phyloP scores from a whole-genome alignment of 2,113 vertebrate species.

The Emydocephalus ijimae region DNA sequence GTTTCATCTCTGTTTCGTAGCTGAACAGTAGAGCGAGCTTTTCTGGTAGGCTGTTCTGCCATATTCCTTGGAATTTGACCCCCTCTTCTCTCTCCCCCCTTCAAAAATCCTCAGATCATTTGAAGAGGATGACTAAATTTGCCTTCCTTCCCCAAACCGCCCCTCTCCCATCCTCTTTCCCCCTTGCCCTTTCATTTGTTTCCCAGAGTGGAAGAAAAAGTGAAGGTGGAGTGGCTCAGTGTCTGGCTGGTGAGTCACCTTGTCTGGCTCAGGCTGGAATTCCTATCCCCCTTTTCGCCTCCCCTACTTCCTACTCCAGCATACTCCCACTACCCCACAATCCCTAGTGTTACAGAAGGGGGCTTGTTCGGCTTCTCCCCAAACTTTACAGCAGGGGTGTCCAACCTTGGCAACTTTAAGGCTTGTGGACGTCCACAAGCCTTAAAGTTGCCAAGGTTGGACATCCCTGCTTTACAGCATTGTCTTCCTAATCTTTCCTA shows the following conservation, averaged over 20 bases:
- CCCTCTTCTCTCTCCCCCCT: not conserved
- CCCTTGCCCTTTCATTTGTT: not conserved
- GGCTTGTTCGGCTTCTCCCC: not conserved
- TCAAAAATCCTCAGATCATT: not conserved
- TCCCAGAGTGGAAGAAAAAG: not conserved
- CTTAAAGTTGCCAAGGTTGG: too few relatives aligned
- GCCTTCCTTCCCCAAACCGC: not conserved
- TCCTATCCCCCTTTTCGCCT: not conserved
- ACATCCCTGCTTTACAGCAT: not conserved
- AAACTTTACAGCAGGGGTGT: not conserved
- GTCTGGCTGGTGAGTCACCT: not conserved
- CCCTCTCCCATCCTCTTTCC: not conserved
- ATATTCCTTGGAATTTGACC: not conserved
- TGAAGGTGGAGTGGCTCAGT: not conserved
- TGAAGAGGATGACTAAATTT: not conserved
- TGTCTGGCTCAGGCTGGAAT: not conserved
- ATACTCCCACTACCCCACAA: not conserved
- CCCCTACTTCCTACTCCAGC: not conserved
- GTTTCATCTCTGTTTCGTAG: not conserved
- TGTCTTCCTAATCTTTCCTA: not conserved
- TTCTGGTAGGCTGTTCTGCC: not conserved
- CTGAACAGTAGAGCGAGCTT: not conserved
- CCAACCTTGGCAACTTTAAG: too few relatives aligned
- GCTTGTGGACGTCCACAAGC: too few relatives aligned
- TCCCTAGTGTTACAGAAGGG: not conserved